Evolutionary conservation across 2,797 vertebrate genomes (phyloP).

Genomic region (Erpetoichthys calabaricus): DNA sequence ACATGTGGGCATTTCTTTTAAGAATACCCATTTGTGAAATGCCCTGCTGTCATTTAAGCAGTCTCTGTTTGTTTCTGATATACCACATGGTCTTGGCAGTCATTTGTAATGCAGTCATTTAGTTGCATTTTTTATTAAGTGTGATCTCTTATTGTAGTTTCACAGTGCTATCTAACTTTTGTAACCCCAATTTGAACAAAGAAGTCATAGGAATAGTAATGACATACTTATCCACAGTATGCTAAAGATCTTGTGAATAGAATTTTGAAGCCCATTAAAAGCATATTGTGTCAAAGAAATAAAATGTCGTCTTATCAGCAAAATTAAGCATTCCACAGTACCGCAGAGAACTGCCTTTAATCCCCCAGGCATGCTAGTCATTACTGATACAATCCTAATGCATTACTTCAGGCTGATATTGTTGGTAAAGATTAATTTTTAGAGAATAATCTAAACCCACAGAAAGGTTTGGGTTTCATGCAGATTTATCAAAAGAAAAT

Average conservation of each 20-base stretch:
- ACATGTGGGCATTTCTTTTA: too few species aligned
- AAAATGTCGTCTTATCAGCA: slow-evolving; percentile 46
- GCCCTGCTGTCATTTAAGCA: too few species aligned
- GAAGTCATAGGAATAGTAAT: too few species aligned
- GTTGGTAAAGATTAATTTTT: slow-evolving; percentile 63
- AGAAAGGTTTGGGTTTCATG: slow-evolving; percentile 48
- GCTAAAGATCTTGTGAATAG: slow-evolving; percentile 37
- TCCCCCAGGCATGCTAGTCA: slow-evolving; percentile 55
- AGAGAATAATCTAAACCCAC: slow-evolving; percentile 49
- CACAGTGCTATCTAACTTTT: too few species aligned
- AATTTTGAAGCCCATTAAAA: slow-evolving; percentile 29
- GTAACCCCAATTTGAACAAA: too few species aligned
- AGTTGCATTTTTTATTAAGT: too few species aligned
- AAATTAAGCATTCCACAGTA: slow-evolving; percentile 46
- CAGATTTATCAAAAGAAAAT: slow-evolving; percentile 62
- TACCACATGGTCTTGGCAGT: too few species aligned
- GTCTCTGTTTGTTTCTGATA: too few species aligned
- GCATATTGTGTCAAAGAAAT: slow-evolving; percentile 43
- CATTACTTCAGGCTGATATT: slow-evolving; percentile 58
- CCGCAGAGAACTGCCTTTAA: slow-evolving; percentile 46
- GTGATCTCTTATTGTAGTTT: too few species aligned
- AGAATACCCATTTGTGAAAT: too few species aligned
- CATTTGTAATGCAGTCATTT: too few species aligned
- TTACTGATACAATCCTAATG: slow-evolving; percentile 57
- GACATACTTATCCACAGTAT: slow-evolving; percentile 17